Percentiles rank a stretch among this genome's conserved stretches.
phyloP scores from a whole-genome alignment of 2,888 invertebrate species.

The Aphrophora alni region DNA sequence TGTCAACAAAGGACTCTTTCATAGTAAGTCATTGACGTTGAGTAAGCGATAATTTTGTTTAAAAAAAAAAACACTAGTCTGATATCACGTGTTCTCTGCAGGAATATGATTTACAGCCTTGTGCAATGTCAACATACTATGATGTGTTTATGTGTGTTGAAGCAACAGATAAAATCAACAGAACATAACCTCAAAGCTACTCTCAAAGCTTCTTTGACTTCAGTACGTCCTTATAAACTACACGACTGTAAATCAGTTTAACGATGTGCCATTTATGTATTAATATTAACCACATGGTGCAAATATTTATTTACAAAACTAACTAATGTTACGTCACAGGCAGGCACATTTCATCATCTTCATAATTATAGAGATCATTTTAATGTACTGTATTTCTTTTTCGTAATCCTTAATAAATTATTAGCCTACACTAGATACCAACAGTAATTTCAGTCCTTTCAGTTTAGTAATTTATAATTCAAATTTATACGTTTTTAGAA shows the following conservation, averaged over 20 bases:
- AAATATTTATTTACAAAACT: neutral
- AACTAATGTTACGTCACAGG: neutral
- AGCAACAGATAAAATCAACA: constrained; percentile 1
- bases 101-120: neutral
- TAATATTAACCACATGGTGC: neutral
- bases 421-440: too few relatives aligned
- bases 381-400: neutral
- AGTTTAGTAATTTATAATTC: too few relatives aligned
- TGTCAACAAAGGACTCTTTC: neutral
- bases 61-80: neutral
- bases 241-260: neutral
- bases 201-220: neutral
- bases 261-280: neutral
- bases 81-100: neutral
- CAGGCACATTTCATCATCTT: neutral
- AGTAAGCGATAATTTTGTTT: neutral
- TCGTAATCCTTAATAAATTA: too few relatives aligned
- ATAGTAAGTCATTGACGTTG: neutral
- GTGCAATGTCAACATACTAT: neutral
- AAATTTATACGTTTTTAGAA: too few relatives aligned
- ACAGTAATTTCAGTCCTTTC: too few relatives aligned
- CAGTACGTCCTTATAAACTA: neutral
- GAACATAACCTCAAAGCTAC: neutral
- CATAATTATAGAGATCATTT: neutral
- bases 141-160: neutral